Conservation (phyloP, 2,888 invertebrate species). For the Cataglyphis rosenhaueri region DNA sequence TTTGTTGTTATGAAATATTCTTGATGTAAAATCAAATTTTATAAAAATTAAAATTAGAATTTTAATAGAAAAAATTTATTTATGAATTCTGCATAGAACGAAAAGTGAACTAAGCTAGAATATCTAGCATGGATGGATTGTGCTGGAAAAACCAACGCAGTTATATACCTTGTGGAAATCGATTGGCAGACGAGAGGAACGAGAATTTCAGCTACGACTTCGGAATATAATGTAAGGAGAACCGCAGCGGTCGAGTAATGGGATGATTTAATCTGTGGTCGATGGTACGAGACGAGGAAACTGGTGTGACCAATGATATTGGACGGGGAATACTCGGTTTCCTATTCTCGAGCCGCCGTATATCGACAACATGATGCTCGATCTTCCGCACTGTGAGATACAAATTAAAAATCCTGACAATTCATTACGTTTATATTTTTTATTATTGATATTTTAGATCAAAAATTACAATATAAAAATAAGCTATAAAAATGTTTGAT, state of each 20-base stretch:
- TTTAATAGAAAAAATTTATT: background rate
- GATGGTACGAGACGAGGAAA: slow-evolving; percentile 62
- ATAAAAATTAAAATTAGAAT: background rate
- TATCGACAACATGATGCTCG: slow-evolving; percentile 47
- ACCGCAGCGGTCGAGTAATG: slow-evolving; percentile 60
- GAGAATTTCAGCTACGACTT: slow-evolving; percentile 43
- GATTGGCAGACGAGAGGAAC: slow-evolving; percentile 37
- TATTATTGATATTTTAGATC: background rate
- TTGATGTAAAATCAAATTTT: background rate
- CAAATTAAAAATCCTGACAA: slow-evolving; percentile 7
- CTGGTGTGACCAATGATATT: slow-evolving; percentile 66
- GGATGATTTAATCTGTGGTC: slow-evolving; percentile 70
- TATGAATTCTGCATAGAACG: background rate
- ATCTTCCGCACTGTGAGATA: background rate
- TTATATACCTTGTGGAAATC: slow-evolving; percentile 37
- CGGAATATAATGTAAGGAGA: slow-evolving; percentile 54
- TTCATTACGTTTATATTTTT: background rate
- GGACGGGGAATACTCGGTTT: slow-evolving; percentile 56
- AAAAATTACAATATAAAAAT: background rate
- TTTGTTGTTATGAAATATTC: background rate
- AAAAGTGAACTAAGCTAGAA: background rate
- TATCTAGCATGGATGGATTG: slow-evolving; percentile 24
- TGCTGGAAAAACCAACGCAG: slow-evolving; percentile 41
- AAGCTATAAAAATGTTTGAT: background rate
- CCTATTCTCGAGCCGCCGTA: slow-evolving; percentile 28